phyloP scores from a whole-genome alignment of 1,140 invertebrate genomes.

The Proales similis region DNA sequence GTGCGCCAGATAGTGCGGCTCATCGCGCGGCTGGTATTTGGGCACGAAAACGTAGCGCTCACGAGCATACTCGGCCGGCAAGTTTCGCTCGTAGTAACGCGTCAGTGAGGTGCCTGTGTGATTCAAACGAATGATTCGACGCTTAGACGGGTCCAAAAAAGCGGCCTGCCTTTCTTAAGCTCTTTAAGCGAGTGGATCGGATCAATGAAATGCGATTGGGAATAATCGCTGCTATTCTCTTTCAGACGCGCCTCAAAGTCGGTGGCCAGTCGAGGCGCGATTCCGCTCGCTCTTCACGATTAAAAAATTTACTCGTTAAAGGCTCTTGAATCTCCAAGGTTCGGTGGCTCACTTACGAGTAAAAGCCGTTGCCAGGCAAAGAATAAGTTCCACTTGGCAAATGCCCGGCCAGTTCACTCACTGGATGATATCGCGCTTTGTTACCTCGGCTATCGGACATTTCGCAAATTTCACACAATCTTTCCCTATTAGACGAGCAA shows the following conservation, averaged over 20 bases:
- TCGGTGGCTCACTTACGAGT: not conserved
- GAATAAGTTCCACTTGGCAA: slow-evolving; percentile 16
- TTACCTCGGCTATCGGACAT: too few relatives aligned
- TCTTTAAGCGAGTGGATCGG: slow-evolving; percentile 17
- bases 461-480: too few relatives aligned
- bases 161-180: slow-evolving; percentile 29
- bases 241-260: slow-evolving; percentile 8
- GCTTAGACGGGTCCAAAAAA: not conserved
- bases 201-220: slow-evolving; percentile 24
- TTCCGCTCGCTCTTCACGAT: not conserved
- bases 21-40: slow-evolving; percentile 27
- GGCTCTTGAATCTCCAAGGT: not conserved
- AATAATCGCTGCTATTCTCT: slow-evolving; percentile 3
- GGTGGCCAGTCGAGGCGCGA: slow-evolving; percentile 5
- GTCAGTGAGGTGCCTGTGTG: slow-evolving; percentile 10
- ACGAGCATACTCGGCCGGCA: slow-evolving; percentile 9
- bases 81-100: slow-evolving; percentile 2
- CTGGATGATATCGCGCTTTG: slow-evolving; percentile 34
- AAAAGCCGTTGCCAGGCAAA: slow-evolving; percentile 28
- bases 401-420: slow-evolving; percentile 21
- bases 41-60: slow-evolving; percentile 35
- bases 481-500: too few relatives aligned
- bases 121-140: not conserved
- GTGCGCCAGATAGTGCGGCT: slow-evolving; percentile 14
- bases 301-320: not conserved